Evolutionary conservation across 2,797 vertebrate genomes (phyloP), one percentile per base, ranked within the genome.

Genomic region (Eulemur rubriventer): DNA sequence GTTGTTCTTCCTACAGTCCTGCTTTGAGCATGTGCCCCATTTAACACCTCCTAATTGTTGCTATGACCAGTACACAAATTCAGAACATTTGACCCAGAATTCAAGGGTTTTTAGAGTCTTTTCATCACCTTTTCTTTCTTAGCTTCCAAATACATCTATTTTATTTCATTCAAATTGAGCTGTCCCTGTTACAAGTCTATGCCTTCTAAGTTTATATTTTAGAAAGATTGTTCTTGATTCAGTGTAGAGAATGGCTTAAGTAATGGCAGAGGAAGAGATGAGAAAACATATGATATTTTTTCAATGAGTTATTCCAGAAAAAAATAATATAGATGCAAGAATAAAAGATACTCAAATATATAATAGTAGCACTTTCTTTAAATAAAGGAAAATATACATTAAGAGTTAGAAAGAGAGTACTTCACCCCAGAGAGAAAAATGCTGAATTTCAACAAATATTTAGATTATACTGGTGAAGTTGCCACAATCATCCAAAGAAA

Each of bases 21-120:
- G 6, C 30, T 86, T 63, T 33, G 33, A n/a, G 2, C 2, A 1
- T 43, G 2, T 0, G 52, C 2, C 7, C 26, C 48, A 6, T 17
- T 46, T 20, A 72, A 14, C 33, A 28, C 4, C 1, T 65, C 10
- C 12, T 13, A 28, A 2, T 35, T 1, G 1, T 55, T 76, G 80
- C 41, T 48, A 22, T 6, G 4, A n/a, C 2, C 8, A 18, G 30
- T 41, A 41, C 10, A 38, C 20, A 90, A 63, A 41, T 9, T 48
- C 14, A 83, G 5, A 61, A 35, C 0, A 41, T 48, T 69, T 6
- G 8, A 12, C 43, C 5, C 22, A 87, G 35, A 94, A 67, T 63
- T 55, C 22, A 87, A n/a, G 24, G 28, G 0, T 30, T 46, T 41
- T n/a, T 24, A 82, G 9, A 20, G 4, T 43, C 0, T 50, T n/a